phyloP scores from a whole-genome alignment of 2,888 invertebrate genomes.

The Sarcophaga subvicina region DNA sequence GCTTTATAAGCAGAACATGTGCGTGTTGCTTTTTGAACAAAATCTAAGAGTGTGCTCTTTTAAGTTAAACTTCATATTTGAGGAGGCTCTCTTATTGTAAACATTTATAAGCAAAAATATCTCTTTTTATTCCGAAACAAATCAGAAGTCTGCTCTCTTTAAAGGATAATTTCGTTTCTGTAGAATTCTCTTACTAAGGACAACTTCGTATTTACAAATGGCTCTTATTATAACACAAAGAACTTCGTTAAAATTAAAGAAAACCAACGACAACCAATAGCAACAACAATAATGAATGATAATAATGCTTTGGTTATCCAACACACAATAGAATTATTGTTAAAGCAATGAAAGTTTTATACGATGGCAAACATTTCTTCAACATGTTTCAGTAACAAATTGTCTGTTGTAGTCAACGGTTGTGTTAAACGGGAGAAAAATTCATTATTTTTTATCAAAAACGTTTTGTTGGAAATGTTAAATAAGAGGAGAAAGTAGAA shows the following conservation, averaged over 20 bases:
- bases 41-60: too few relatives aligned
- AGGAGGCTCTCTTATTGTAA: too few relatives aligned
- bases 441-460: neutral
- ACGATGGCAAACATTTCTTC: constrained; percentile 45
- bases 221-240: neutral
- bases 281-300: neutral
- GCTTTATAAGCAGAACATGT: too few relatives aligned
- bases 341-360: constrained; percentile 22
- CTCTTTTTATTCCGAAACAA: too few relatives aligned
- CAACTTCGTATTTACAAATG: neutral
- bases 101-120: too few relatives aligned
- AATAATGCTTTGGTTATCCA: neutral
- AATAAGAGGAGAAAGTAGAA: neutral
- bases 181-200: neutral
- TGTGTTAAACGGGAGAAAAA: constrained; percentile 44
- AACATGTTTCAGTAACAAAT: constrained; percentile 62
- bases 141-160: too few relatives aligned
- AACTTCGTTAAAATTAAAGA: neutral
- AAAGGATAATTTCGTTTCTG: too few relatives aligned
- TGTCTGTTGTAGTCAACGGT: constrained; percentile 55
- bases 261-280: neutral
- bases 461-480: neutral
- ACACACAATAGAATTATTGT: neutral
- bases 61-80: too few relatives aligned
- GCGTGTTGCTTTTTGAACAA: too few relatives aligned